phyloP scores from a whole-genome alignment of 1,140 invertebrate genomes.

The Drosophila oshimai region DNA sequence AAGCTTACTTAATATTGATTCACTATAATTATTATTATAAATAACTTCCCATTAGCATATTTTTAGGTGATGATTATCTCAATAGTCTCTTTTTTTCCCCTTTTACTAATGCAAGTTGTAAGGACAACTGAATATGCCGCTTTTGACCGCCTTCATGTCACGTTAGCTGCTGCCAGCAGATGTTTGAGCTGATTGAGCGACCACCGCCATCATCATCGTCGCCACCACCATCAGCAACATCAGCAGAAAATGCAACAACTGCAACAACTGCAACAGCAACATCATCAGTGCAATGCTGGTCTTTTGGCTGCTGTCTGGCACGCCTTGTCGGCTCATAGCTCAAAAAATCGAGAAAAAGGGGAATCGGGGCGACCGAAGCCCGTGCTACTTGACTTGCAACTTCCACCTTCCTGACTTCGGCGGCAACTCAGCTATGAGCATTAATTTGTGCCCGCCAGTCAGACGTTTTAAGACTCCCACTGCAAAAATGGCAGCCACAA shows the following conservation, averaged over 20 bases:
- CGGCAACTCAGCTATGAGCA: constrained; percentile 50
- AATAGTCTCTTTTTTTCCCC: not conserved
- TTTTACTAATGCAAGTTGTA: constrained; percentile 47
- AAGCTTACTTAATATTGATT: too few relatives aligned
- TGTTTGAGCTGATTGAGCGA: constrained; percentile 70
- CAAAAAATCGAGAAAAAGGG: constrained; percentile 9
- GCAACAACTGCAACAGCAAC: constrained; percentile 14
- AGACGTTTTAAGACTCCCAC: constrained; percentile 69
- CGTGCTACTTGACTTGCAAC: constrained; percentile 64
- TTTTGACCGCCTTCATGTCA: constrained; percentile 53
- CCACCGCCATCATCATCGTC: constrained; percentile 41
- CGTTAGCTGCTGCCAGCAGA: constrained; percentile 57
- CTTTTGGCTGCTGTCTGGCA: constrained; percentile 47
- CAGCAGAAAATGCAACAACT: constrained; percentile 3
- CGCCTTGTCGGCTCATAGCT: constrained; percentile 55
- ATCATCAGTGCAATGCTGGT: constrained; percentile 25
- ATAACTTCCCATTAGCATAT: too few relatives aligned
- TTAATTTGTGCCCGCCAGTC: constrained; percentile 73
- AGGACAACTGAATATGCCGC: constrained; percentile 19
- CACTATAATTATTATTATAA: too few relatives aligned
- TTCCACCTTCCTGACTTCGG: constrained; percentile 42
- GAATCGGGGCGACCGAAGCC: not conserved
- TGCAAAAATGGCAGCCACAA: constrained; percentile 38
- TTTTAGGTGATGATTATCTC: not conserved
- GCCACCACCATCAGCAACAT: constrained; percentile 17